Base-by-base conservation (phyloP, 2,113 vertebrate genomes). In the Callaeas wilsoni region DNA sequence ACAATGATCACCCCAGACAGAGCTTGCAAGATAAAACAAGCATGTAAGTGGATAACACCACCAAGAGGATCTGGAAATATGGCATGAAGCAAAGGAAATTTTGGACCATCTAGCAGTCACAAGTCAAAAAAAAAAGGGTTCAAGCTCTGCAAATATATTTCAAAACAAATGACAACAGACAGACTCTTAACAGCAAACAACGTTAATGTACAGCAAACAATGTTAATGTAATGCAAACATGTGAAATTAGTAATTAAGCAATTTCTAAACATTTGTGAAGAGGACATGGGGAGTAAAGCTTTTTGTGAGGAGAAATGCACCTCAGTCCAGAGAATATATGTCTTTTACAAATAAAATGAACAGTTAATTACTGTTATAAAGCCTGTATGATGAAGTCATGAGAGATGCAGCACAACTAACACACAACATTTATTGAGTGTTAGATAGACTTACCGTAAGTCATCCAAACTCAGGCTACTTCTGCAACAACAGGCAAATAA, bases 381-480 rank as follows among this genome's bases (percentile, higher is more conserved):
- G 94, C 91, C 86, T 98, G 68, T 69, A 89, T 77, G 86, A 94
- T 97, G 65, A 75, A 90, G 69, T 77, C 57, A 95, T 88, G 90
- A 95, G n/a, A 94, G 87, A 93, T 96, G 90, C 92, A 97, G 81
- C 42, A 8, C 23, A 59, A 33, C 92, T 97, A 96, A 93, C 69
- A 94, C 63, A 85, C 76, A 98, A 97, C 97, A 98, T 95, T 84
- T 95, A 96, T 84, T 68, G 96, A 98, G 98, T 97, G 97, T 97
- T 90, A 91, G 80, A 93, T 84, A 89, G 97, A 99, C 99, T 99
- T 98, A 99, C 99, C 98, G 98, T 90, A 98, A 98, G 86, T 99
- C 99, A 95, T 99, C 99, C 98, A 99, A 97, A 98, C 97, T 98
- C 98, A 99, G 98, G 99, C 99, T 99, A 99, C 98, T 99, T 99